phyloP scores from a whole-genome alignment of 1,140 invertebrate genomes.

The Drosophila virilis region DNA sequence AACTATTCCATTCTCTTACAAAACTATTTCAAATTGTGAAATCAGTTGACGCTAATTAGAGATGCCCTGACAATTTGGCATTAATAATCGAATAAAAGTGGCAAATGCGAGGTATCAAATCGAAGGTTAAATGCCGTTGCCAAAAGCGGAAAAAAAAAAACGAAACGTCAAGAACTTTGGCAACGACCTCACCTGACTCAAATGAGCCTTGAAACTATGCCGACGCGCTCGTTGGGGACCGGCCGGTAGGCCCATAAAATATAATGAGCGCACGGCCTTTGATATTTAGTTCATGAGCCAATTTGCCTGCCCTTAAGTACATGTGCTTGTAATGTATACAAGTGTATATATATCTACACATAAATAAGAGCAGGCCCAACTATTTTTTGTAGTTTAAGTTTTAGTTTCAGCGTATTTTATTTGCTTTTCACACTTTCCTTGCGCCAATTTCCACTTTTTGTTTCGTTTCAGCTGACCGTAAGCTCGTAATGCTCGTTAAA shows the following conservation, averaged over 20 bases:
- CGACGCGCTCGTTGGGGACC: conserved; percentile 17
- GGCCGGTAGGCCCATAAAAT: conserved; percentile 60
- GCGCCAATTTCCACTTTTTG: conserved; percentile 75
- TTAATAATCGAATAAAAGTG: conserved; percentile 37
- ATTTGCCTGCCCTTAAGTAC: conserved; percentile 5
- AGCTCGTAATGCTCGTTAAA: conserved; percentile 45
- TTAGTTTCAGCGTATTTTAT: conserved; percentile 47
- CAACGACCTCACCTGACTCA: conserved; percentile 56
- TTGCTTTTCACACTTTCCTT: conserved; percentile 80
- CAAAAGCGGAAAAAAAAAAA: conserved; percentile 29
- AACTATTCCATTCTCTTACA: background rate
- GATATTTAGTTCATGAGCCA: conserved; percentile 73
- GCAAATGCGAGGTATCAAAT: conserved; percentile 28
- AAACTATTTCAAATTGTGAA: conserved; percentile 6
- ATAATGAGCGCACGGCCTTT: conserved; percentile 77
- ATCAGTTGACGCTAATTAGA: conserved; percentile 24
- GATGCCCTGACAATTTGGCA: conserved; percentile 42
- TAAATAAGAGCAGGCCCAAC: conserved; percentile 35
- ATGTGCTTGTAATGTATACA: background rate
- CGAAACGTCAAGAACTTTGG: conserved; percentile 40
- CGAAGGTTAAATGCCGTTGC: conserved; percentile 42
- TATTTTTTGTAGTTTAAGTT: conserved; percentile 57
- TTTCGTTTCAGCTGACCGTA: conserved; percentile 54
- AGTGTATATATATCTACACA: conserved; percentile 9
- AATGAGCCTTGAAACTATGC: conserved; percentile 59